Percentiles rank a stretch among this genome's conserved stretches.
Conservation (phyloP, 2,113 vertebrate species). For the Mesitornis unicolor region DNA sequence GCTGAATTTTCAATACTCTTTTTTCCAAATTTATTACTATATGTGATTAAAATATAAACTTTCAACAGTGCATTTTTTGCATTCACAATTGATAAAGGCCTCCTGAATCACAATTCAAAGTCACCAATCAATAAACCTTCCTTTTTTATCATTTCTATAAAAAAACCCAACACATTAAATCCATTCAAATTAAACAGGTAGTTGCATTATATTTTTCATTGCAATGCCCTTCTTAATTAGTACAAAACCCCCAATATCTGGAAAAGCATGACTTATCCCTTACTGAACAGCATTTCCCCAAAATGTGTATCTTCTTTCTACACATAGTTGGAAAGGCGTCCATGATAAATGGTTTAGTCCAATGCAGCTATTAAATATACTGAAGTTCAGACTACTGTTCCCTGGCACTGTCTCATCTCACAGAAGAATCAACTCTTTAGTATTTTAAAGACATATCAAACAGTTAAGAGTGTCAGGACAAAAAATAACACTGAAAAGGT, state of each 20-base stretch:
- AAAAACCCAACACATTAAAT: not conserved
- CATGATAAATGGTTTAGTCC: not conserved
- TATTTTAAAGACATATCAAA: not conserved
- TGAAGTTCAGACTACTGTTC: not conserved
- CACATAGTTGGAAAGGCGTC: fast-evolving
- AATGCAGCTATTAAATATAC: not conserved
- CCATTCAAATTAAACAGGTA: not conserved
- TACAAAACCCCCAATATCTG: not conserved
- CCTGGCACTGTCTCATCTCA: not conserved
- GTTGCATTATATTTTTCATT: not conserved
- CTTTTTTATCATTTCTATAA: not conserved
- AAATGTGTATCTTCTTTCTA: not conserved
- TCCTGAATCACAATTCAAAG: not conserved
- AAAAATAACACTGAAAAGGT: not conserved
- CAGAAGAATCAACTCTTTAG: not conserved
- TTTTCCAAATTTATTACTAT: not conserved
- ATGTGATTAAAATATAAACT: not conserved
- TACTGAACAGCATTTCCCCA: not conserved
- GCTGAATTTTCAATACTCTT: not conserved
- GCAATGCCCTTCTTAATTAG: not conserved
- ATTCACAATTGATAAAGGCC: not conserved
- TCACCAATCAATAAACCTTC: not conserved
- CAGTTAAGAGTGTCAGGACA: not conserved
- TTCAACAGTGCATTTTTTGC: not conserved
- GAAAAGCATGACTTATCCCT: not conserved